Percentiles rank a stretch among this genome's conserved stretches.
Evolutionary conservation across 37 sponge, comb jelly and placozoan species (phyloP).

Genomic region (Aplysina aerophoba): DNA sequence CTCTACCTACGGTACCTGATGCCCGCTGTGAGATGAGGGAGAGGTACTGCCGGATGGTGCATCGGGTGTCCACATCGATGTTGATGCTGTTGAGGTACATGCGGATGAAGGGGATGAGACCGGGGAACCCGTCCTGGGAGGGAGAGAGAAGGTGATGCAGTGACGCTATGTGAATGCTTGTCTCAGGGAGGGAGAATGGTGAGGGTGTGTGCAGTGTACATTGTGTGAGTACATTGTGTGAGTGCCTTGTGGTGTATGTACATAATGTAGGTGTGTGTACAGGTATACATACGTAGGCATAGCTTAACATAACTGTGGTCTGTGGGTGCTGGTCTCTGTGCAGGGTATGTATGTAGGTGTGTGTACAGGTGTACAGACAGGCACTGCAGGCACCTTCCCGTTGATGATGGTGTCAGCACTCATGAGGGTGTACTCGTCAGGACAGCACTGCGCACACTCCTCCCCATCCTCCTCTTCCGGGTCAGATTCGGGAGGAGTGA

Average conservation of each 20-base stretch:
- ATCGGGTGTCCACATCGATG: constrained; percentile 84
- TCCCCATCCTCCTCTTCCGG: constrained; percentile 24
- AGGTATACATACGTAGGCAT: neutral
- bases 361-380: too few relatives aligned
- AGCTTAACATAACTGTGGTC: too few relatives aligned
- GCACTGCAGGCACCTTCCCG: constrained; percentile 82
- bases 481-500: constrained; percentile 61
- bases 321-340: too few relatives aligned
- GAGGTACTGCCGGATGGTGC: constrained; percentile 77
- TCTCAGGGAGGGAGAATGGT: too few relatives aligned
- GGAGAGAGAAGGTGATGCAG: too few relatives aligned
- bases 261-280: neutral
- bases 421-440: constrained; percentile 77
- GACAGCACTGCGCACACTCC: constrained; percentile 25
- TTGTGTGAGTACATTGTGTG: too few relatives aligned
- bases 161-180: too few relatives aligned
- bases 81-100: constrained; percentile 82
- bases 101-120: constrained; percentile 81
- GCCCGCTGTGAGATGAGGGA: constrained; percentile 75
- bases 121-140: constrained; percentile 86
- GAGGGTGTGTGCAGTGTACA: too few relatives aligned
- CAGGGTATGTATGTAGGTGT: too few relatives aligned
- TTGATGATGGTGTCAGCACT: constrained; percentile 88
- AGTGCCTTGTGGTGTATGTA: neutral
- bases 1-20: constrained; percentile 55